phyloP scores from a whole-genome alignment of 2,797 vertebrate genomes.

The Carapus acus region DNA sequence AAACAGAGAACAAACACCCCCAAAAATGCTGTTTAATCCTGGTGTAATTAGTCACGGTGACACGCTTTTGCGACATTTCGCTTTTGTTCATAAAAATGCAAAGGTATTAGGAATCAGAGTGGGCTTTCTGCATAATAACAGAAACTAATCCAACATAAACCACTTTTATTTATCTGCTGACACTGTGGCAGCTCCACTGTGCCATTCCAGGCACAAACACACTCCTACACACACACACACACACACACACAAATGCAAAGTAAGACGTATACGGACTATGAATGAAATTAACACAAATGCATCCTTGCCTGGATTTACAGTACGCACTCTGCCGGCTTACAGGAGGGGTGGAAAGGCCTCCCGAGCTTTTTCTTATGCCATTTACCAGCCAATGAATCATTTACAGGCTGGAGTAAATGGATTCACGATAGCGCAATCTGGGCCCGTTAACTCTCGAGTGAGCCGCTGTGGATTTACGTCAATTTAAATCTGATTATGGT shows the following conservation, averaged over 20 bases:
- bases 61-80: slow-evolving; percentile 4
- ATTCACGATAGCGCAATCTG: too few species aligned
- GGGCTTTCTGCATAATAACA: not conserved
- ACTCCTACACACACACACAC: not conserved
- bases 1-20: too few species aligned
- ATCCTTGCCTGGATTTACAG: not conserved
- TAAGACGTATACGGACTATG: not conserved
- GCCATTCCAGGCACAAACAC: not conserved
- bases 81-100: slow-evolving; percentile 6
- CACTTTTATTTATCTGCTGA: slow-evolving; percentile 5
- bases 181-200: not conserved
- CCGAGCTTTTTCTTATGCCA: too few species aligned
- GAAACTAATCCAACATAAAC: not conserved
- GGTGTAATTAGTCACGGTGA: slow-evolving; percentile 26
- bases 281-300: not conserved
- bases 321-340: too few species aligned
- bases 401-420: too few species aligned
- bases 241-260: too few species aligned
- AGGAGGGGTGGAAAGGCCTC: too few species aligned
- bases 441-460: too few species aligned
- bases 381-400: too few species aligned
- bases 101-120: slow-evolving; percentile 2
- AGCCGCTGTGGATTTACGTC: too few species aligned
- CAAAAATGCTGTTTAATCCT: slow-evolving; percentile 9
- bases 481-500: too few species aligned